phyloP scores from a whole-genome alignment of 2,888 invertebrate genomes.

The Standfussiana lucernea region DNA sequence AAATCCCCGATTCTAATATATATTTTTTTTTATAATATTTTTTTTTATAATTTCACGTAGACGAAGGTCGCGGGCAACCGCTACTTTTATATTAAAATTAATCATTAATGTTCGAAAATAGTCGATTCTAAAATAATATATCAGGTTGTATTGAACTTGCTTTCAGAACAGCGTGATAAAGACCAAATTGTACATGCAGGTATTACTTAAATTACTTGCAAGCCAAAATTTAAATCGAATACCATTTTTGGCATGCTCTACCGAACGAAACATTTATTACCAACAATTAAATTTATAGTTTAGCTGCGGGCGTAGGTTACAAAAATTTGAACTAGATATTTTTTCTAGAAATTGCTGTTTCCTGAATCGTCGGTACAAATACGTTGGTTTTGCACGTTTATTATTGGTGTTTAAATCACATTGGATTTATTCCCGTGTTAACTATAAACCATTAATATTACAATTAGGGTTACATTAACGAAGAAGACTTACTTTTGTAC shows the following conservation, averaged over 20 bases:
- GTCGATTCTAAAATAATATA: not conserved
- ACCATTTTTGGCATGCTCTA: conserved; percentile 35
- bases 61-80: too few species aligned
- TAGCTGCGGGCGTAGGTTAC: conserved; percentile 25
- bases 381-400: not conserved
- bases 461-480: conserved; percentile 28
- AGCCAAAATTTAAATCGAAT: conserved; percentile 39
- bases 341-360: conserved; percentile 15
- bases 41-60: too few species aligned
- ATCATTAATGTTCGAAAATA: too few species aligned
- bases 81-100: too few species aligned
- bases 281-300: conserved; percentile 57
- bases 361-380: not conserved
- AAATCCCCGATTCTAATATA: too few species aligned
- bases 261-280: conserved; percentile 41
- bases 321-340: conserved; percentile 41
- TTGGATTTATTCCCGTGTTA: conserved; percentile 44
- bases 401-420: conserved; percentile 38
- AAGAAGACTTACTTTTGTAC: not conserved
- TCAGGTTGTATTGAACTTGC: too few species aligned
- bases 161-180: not conserved
- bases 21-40: too few species aligned
- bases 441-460: conserved; percentile 45
- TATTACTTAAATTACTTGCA: conserved; percentile 25
- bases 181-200: not conserved